These are phyloP conservation scores for Dermolepida albohirtum DNA, from an alignment of 2,888 invertebrate species.

Conservation along the genomic window DNA sequence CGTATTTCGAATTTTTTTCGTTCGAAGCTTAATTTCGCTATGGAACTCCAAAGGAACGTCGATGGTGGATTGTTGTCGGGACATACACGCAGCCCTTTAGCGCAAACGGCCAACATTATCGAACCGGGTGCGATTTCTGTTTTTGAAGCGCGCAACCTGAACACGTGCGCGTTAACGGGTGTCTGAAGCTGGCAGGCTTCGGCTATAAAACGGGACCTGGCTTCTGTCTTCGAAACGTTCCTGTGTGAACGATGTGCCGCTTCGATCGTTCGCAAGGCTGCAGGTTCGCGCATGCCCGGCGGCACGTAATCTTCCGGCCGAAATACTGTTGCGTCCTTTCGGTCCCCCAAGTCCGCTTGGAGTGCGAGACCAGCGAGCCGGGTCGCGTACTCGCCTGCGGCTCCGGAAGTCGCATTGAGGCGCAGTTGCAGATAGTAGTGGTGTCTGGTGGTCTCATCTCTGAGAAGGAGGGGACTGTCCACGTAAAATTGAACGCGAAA, in stretches of 20 bases:
- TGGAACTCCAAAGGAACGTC: slow-evolving; percentile 92
- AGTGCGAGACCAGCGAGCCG: slow-evolving; percentile 88
- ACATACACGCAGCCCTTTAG: slow-evolving; percentile 90
- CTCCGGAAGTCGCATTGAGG: slow-evolving; percentile 82
- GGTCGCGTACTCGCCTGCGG: slow-evolving; percentile 75
- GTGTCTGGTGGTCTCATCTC: slow-evolving; percentile 91
- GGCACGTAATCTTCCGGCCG: slow-evolving; percentile 90
- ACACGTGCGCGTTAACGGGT: slow-evolving; percentile 89
- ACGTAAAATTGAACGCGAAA: slow-evolving; percentile 95
- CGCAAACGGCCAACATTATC: slow-evolving; percentile 91
- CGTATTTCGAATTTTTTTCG: slow-evolving; percentile 97
- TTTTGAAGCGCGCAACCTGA: slow-evolving; percentile 81
- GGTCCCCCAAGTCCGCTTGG: slow-evolving; percentile 93
- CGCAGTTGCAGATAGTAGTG: slow-evolving; percentile 96
- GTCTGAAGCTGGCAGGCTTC: slow-evolving; percentile 87
- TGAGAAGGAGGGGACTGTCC: slow-evolving; percentile 88
- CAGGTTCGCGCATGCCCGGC: slow-evolving; percentile 70
- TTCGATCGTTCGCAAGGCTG: slow-evolving; percentile 72
- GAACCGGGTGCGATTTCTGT: slow-evolving; percentile 81
- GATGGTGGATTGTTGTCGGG: slow-evolving; percentile 80
- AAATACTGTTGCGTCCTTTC: slow-evolving; percentile 71
- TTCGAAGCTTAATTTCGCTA: slow-evolving; percentile 95
- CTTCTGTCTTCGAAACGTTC: slow-evolving; percentile 82
- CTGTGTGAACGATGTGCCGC: slow-evolving; percentile 84
- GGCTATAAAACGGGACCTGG: slow-evolving; percentile 88